Conservation (phyloP, 2,888 invertebrate species). For the Metallyticus violacea region DNA sequence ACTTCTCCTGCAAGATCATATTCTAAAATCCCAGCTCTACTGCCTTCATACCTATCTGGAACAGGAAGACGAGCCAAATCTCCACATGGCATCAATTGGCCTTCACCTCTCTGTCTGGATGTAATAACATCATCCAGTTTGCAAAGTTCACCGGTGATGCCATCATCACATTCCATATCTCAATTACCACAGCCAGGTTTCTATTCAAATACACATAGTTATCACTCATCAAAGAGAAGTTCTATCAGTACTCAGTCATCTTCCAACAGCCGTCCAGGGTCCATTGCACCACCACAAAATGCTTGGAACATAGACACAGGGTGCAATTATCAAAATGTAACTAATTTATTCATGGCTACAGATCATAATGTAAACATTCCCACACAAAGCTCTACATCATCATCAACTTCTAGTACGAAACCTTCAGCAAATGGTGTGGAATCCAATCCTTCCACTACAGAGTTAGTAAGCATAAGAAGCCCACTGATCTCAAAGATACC, state of each 20-base stretch:
- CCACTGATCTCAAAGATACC: conserved; percentile 18
- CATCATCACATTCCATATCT: not conserved
- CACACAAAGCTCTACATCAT: not conserved
- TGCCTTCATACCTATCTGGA: not conserved
- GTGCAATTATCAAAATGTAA: not conserved
- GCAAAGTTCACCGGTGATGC: not conserved
- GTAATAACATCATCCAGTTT: not conserved
- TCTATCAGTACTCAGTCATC: conserved; percentile 19
- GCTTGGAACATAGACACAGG: not conserved
- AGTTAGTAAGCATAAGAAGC: not conserved
- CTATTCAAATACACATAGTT: not conserved
- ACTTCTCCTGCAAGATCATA: not conserved
- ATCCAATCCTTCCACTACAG: not conserved
- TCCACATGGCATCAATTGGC: not conserved
- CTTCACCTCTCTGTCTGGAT: not conserved
- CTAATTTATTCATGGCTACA: not conserved
- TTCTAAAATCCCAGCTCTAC: conserved; percentile 5
- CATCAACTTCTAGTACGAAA: not conserved
- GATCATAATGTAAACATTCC: conserved; percentile 2
- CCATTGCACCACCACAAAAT: conserved; percentile 6
- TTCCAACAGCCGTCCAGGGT: conserved; percentile 9
- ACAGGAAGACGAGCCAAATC: not conserved
- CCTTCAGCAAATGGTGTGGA: not conserved
- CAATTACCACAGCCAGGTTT: conserved; percentile 26
- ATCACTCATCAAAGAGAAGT: conserved; percentile 18